Percentiles rank a stretch among this genome's conserved stretches.
phyloP scores from a whole-genome alignment of 1,140 invertebrate genomes.

The Triops longicaudatus region DNA sequence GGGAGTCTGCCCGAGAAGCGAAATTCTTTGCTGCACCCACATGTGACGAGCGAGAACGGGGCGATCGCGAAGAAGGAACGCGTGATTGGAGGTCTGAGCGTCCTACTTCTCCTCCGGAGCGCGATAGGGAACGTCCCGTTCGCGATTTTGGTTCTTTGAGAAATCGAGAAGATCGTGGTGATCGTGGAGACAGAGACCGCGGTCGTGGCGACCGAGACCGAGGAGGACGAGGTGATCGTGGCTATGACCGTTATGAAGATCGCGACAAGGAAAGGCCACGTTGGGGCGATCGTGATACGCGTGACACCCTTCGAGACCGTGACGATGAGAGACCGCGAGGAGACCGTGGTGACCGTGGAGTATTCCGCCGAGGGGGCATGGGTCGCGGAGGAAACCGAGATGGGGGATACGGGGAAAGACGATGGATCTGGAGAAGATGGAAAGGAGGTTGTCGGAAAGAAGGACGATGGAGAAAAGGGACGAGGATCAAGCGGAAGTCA shows the following conservation, averaged over 20 bases:
- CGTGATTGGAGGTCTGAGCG: not conserved
- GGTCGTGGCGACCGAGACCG: no score
- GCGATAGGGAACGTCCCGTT: not conserved
- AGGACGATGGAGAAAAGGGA: no score
- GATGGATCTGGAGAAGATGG: no score
- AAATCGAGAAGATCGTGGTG: slow-evolving; percentile 11
- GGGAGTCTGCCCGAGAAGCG: not conserved
- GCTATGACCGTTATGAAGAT: no score
- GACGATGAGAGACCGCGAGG: no score
- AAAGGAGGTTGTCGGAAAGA: no score
- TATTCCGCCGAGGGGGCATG: not conserved
- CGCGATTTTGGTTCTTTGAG: not conserved
- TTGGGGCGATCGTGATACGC: no score
- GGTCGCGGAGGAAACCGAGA: not conserved
- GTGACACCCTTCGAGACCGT: no score
- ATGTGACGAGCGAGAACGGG: not conserved
- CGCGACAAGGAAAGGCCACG: no score
- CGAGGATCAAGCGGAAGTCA: no score
- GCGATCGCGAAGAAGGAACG: not conserved
- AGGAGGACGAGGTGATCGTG: no score
- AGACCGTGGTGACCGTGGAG: not conserved
- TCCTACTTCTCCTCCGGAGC: not conserved
- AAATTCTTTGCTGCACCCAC: not conserved
- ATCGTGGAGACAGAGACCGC: slow-evolving; percentile 15
- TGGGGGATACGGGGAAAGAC: not conserved